Percentiles rank a stretch among this genome's conserved stretches.
Evolutionary conservation across 2,797 vertebrate genomes (phyloP).

Genomic region (Pantherophis alleghaniensis): DNA sequence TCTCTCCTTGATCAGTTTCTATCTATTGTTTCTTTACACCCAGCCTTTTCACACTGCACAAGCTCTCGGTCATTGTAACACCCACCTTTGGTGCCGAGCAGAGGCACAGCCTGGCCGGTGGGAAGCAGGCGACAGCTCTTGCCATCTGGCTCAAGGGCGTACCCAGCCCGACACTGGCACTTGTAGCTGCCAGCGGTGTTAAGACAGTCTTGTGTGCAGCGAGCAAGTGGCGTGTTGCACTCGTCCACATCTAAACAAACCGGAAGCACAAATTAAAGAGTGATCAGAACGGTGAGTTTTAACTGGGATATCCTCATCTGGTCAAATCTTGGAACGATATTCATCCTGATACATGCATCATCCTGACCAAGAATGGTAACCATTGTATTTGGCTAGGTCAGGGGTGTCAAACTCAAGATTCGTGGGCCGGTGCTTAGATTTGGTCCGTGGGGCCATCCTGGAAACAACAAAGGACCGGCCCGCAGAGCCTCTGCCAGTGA

Average conservation of each 20-base stretch:
- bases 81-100: slow-evolving; percentile 32
- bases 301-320: neutral
- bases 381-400: neutral
- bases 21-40: neutral
- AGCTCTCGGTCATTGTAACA: slow-evolving; percentile 23
- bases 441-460: rapidly evolving
- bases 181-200: slow-evolving; percentile 65
- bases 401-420: too few relatives aligned
- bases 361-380: neutral
- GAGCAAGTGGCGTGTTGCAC: slow-evolving; percentile 38
- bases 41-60: neutral
- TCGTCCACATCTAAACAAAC: slow-evolving; percentile 63
- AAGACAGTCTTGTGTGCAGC: slow-evolving; percentile 58
- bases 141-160: slow-evolving; percentile 44
- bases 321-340: neutral
- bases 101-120: slow-evolving; percentile 37
- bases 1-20: neutral
- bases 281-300: neutral
- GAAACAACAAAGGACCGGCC: too few relatives aligned
- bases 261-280: neutral
- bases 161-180: slow-evolving; percentile 59
- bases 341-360: neutral
- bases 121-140: slow-evolving; percentile 45
- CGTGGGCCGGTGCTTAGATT: too few relatives aligned
- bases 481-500: too few relatives aligned